Percentiles rank a stretch among this genome's conserved stretches.
These are phyloP conservation scores for Agrotis segetum DNA, from an alignment of 2,888 invertebrate species.

Conservation along the genomic window DNA sequence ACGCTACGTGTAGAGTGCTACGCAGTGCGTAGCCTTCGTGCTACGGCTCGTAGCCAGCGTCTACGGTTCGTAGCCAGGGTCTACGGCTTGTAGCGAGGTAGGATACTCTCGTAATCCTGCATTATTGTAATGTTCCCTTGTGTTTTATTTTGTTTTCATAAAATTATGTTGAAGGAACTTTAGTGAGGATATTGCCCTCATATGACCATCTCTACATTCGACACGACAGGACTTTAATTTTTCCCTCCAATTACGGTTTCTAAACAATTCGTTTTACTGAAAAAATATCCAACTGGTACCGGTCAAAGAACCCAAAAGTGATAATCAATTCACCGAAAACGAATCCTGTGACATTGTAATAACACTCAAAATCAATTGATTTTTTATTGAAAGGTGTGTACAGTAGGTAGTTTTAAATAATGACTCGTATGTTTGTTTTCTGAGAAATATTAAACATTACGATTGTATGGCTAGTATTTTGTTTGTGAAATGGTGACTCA, in stretches of 20 bases:
- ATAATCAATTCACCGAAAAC: slow-evolving; percentile 2
- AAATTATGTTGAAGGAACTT: not conserved
- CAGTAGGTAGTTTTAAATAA: slow-evolving; percentile 34
- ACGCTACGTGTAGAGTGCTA: slow-evolving; percentile 18
- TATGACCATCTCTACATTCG: too few relatives aligned
- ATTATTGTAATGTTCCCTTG: not conserved
- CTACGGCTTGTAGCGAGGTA: not conserved
- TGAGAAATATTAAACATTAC: slow-evolving; percentile 34
- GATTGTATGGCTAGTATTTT: slow-evolving; percentile 7
- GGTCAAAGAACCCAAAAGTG: not conserved
- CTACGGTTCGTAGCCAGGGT: slow-evolving; percentile 23
- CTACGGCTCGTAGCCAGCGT: slow-evolving; percentile 27
- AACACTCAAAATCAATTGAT: slow-evolving; percentile 29
- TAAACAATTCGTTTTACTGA: not conserved
- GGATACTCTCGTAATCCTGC: not conserved
- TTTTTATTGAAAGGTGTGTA: slow-evolving; percentile 16
- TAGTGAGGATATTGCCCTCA: not conserved
- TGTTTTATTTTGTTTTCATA: not conserved
- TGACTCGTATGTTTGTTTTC: slow-evolving; percentile 45
- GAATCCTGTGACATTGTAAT: not conserved
- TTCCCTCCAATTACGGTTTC: not conserved
- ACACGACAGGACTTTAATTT: not conserved
- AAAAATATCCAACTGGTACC: too few relatives aligned
- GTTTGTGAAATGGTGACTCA: slow-evolving; percentile 39
- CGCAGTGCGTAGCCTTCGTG: slow-evolving; percentile 12